Percentiles rank a stretch among this genome's conserved stretches.
Evolutionary conservation across 37 sponge, comb jelly and placozoan species (phyloP).

Genomic region (Halichondria panicea): DNA sequence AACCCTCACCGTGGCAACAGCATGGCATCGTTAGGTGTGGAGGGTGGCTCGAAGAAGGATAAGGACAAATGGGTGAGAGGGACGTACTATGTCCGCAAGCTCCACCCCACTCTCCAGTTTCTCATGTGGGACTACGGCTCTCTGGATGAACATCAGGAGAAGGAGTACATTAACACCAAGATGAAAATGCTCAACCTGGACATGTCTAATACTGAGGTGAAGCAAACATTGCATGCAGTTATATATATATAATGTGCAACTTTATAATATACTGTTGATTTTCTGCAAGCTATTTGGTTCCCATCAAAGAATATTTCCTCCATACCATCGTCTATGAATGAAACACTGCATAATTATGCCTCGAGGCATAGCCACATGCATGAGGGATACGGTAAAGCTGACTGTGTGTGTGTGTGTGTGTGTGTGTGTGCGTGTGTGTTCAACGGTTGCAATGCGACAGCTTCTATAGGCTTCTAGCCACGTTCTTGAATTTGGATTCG

Average conservation of each 20-base stretch:
- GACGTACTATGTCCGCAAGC: conserved; percentile 77
- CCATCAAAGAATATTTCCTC: too few species aligned
- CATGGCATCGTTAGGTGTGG: conserved; percentile 31
- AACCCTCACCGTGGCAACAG: conserved; percentile 95
- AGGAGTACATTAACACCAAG: conserved; percentile 81
- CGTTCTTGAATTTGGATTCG: too few species aligned
- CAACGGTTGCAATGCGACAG: too few species aligned
- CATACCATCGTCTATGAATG: conserved; percentile 1
- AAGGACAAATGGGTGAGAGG: conserved; percentile 78
- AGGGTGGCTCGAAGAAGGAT: background rate
- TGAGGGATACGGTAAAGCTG: too few species aligned
- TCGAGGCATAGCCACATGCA: too few species aligned
- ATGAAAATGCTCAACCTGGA: conserved; percentile 61
- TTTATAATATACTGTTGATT: too few species aligned
- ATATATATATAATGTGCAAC: too few species aligned
- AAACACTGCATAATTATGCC: too few species aligned
- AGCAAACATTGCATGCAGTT: too few species aligned
- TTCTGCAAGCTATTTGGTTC: too few species aligned
- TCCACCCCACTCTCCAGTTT: conserved; percentile 82
- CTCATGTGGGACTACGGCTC: conserved; percentile 94
- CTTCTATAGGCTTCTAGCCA: too few species aligned
- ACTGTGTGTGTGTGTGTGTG: too few species aligned
- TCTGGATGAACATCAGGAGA: conserved; percentile 80
- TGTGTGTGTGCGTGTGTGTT: background rate
- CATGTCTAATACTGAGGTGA: conserved; percentile 40